Conservation (phyloP, 37 sponge, comb jelly and placozoan genomes). For the Trichoplax adhaerens region DNA sequence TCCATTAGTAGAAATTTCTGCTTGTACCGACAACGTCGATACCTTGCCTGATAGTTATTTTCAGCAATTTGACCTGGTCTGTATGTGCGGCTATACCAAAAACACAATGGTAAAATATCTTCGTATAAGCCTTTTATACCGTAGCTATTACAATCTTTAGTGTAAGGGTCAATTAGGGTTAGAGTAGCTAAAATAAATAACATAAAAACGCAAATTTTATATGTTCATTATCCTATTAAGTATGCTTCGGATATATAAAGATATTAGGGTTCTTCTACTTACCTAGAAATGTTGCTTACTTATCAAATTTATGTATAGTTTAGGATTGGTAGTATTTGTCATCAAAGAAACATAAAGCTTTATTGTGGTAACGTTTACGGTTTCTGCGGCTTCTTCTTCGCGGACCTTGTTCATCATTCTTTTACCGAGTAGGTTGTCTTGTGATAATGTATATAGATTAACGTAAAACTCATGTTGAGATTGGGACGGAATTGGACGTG, state of each 20-base stretch:
- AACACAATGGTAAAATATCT: conserved; percentile 15
- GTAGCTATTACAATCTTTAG: too few relatives aligned
- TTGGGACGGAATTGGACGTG: not conserved
- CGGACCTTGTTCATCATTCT: conserved; percentile 42
- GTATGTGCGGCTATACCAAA: conserved; percentile 25
- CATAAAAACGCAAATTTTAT: too few relatives aligned
- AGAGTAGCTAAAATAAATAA: too few relatives aligned
- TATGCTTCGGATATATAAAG: too few relatives aligned
- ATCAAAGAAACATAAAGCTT: conserved; percentile 41
- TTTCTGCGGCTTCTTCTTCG: conserved; percentile 79
- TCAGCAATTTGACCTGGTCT: conserved; percentile 43
- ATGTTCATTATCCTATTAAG: too few relatives aligned
- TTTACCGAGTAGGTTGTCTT: not conserved
- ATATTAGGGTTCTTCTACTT: too few relatives aligned
- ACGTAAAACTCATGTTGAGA: conserved; percentile 1
- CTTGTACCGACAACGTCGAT: conserved; percentile 14
- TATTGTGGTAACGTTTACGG: conserved; percentile 84
- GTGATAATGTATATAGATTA: not conserved
- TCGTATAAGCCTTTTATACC: too few relatives aligned
- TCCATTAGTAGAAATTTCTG: conserved; percentile 43
- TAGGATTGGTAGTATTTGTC: conserved; percentile 20
- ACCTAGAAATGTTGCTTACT: too few relatives aligned
- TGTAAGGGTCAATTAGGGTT: too few relatives aligned
- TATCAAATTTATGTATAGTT: too few relatives aligned
- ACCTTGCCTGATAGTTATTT: conserved; percentile 33